Conservation (phyloP, 2,888 invertebrate species). For the Drosophila borealis region DNA sequence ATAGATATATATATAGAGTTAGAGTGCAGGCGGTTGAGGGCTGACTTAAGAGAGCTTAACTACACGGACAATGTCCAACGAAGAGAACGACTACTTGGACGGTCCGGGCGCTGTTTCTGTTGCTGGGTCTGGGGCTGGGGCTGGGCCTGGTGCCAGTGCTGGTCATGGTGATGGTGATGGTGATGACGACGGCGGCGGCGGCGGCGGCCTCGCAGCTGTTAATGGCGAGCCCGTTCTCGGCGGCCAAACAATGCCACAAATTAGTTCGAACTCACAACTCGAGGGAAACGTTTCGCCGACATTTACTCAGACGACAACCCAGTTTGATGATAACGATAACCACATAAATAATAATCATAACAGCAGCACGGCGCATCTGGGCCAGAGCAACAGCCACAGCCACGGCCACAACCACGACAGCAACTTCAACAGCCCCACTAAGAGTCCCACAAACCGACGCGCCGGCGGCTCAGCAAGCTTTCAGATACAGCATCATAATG, state of each 20-base stretch:
- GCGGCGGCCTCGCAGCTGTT: slow-evolving; percentile 65
- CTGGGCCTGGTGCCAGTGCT: slow-evolving; percentile 42
- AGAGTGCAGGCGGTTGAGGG: slow-evolving; percentile 2
- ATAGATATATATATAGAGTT: slow-evolving; percentile 18
- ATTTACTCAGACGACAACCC: slow-evolving; percentile 63
- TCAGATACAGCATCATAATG: slow-evolving; percentile 56
- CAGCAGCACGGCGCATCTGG: slow-evolving; percentile 37
- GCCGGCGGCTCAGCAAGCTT: slow-evolving; percentile 56
- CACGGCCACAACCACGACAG: slow-evolving; percentile 37
- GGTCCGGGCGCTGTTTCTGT: slow-evolving; percentile 48
- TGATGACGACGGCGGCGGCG: slow-evolving; percentile 40
- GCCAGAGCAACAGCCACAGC: slow-evolving; percentile 17
- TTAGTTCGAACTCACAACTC: slow-evolving; percentile 83
- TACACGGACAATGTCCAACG: slow-evolving; percentile 69
- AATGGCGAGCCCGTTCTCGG: slow-evolving; percentile 74
- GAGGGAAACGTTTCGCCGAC: slow-evolving; percentile 81
- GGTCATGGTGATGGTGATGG: slow-evolving; percentile 34
- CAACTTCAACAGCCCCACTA: slow-evolving; percentile 73
- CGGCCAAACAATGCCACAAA: slow-evolving; percentile 82
- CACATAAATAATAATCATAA: slow-evolving; percentile 62
- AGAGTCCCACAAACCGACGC: slow-evolving; percentile 61
- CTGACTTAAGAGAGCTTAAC: slow-evolving; percentile 55
- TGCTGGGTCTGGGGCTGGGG: slow-evolving; percentile 35
- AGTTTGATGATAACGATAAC: slow-evolving; percentile 76
- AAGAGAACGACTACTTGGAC: slow-evolving; percentile 71